Evolutionary conservation across 2,888 invertebrate genomes (phyloP).

Genomic region (Cephus pygmeus): DNA sequence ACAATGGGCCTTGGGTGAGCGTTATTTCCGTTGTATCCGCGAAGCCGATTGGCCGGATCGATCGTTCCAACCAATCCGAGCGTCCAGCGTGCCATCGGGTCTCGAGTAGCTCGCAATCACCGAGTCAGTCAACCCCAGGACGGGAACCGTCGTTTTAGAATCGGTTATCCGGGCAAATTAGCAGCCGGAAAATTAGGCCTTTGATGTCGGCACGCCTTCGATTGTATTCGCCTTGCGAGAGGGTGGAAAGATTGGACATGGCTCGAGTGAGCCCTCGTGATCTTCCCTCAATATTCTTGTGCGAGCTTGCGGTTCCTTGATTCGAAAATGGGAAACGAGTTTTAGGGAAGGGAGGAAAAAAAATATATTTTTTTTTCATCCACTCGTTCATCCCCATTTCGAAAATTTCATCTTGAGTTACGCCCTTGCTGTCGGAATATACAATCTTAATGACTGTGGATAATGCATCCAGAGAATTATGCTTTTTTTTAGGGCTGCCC

Average conservation of each 20-base stretch:
- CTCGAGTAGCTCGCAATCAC: not conserved
- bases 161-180: slow-evolving; percentile 29
- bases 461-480: not conserved
- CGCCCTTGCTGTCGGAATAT: not conserved
- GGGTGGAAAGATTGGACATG: not conserved
- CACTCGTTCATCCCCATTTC: not conserved
- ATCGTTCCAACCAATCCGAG: slow-evolving; percentile 9
- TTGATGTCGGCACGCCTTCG: slow-evolving; percentile 34
- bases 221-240: not conserved
- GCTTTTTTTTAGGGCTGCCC: not conserved
- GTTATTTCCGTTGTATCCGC: slow-evolving; percentile 21
- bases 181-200: slow-evolving; percentile 37
- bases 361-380: too few species aligned
- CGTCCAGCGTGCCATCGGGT: slow-evolving; percentile 12
- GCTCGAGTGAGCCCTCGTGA: not conserved
- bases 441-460: not conserved
- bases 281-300: not conserved
- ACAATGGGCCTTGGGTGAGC: slow-evolving; percentile 32
- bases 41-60: slow-evolving; percentile 15
- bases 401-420: not conserved
- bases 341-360: not conserved
- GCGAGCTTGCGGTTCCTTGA: not conserved
- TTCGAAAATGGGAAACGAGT: not conserved
- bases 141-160: not conserved
- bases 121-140: not conserved